A percentile compares a stretch with the other conserved stretches of the same genome.
phyloP scores from a whole-genome alignment of 2,113 vertebrate species.

The Pyrgilauda ruficollis region DNA sequence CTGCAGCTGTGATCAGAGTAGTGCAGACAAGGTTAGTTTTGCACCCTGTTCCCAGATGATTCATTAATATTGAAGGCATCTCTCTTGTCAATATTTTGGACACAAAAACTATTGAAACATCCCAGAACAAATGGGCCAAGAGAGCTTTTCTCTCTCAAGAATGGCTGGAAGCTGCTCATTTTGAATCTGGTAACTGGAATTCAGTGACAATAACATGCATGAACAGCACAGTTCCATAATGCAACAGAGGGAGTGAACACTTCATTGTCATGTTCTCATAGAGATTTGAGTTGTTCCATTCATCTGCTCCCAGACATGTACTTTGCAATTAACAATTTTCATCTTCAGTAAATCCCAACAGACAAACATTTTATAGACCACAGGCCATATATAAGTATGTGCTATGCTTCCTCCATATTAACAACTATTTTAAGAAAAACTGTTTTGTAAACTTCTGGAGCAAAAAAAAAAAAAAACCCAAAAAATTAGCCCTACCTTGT shows the following conservation, averaged over 20 bases:
- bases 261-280: not conserved
- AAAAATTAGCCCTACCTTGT: slow-evolving; percentile 31
- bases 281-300: not conserved
- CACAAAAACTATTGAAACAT: not conserved
- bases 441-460: not conserved
- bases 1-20: not conserved
- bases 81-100: not conserved
- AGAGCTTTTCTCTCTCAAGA: not conserved
- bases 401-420: not conserved
- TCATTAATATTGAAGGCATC: not conserved
- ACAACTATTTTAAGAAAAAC: not conserved
- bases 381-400: not conserved
- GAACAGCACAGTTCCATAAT: not conserved
- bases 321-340: not conserved
- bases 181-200: not conserved
- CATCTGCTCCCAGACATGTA: not conserved
- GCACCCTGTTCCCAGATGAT: not conserved
- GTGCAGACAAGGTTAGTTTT: not conserved
- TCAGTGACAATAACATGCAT: not conserved
- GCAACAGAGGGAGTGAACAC: not conserved
- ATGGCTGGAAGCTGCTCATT: not conserved
- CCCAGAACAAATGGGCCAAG: not conserved
- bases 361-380: not conserved
- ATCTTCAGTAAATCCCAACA: not conserved
- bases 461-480: not conserved